These are phyloP conservation scores for Hippolais icterina DNA, from an alignment of 2,113 vertebrate genomes.

Conservation along the genomic window DNA sequence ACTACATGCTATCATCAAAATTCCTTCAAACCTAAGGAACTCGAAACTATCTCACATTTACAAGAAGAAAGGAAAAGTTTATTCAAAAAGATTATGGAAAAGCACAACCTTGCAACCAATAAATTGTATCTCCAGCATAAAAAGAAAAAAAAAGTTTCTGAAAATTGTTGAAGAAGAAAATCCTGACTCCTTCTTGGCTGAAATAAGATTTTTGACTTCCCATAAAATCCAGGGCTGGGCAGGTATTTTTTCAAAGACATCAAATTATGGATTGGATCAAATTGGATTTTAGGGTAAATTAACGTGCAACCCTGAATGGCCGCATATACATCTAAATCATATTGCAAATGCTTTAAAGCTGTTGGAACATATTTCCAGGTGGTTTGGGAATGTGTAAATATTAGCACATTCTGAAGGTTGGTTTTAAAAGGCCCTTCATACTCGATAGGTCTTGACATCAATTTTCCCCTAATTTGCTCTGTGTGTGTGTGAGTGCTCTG, in stretches of 20 bases:
- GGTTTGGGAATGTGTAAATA: slow-evolving; percentile 45
- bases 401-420: slow-evolving; percentile 33
- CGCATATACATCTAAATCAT: slow-evolving; percentile 32
- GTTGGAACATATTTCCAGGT: slow-evolving; percentile 49
- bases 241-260: background rate
- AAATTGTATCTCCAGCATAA: background rate
- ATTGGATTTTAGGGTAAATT: slow-evolving; percentile 24
- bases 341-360: slow-evolving; percentile 46
- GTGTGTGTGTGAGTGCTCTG: background rate
- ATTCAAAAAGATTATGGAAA: background rate
- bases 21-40: slow-evolving; percentile 4
- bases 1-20: background rate
- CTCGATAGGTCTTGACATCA: slow-evolving; percentile 17
- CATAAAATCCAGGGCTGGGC: background rate
- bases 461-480: slow-evolving; percentile 4
- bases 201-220: background rate
- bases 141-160: background rate
- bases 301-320: background rate
- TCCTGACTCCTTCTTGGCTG: background rate
- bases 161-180: background rate
- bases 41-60: background rate
- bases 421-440: slow-evolving; percentile 42
- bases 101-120: background rate
- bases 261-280: background rate
- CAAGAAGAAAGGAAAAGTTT: background rate